These are phyloP conservation scores for Megalopta genalis DNA, from an alignment of 1,140 invertebrate species.

Conservation along the genomic window DNA sequence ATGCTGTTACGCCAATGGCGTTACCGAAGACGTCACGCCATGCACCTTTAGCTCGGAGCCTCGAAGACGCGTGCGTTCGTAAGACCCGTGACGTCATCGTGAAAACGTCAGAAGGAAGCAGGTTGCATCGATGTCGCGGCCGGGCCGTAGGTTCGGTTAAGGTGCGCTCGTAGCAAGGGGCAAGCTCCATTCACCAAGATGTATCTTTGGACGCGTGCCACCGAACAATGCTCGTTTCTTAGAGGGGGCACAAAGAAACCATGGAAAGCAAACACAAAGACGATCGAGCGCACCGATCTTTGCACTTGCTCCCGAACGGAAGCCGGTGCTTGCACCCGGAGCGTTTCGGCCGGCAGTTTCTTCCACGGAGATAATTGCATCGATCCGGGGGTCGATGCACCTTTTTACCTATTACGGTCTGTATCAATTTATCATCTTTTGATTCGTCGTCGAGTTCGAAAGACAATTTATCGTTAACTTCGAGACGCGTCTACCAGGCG, in stretches of 20 bases:
- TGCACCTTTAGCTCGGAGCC: constrained; percentile 44
- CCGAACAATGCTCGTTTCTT: constrained; percentile 28
- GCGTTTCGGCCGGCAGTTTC: too few species aligned
- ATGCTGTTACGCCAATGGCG: constrained; percentile 27
- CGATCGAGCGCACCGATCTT: constrained; percentile 6
- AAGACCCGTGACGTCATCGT: constrained; percentile 62
- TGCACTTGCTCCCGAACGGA: neutral
- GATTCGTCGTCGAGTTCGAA: too few species aligned
- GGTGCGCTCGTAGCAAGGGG: constrained; percentile 22
- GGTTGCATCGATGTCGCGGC: constrained; percentile 46
- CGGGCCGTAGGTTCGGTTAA: constrained; percentile 6
- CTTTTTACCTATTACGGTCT: too few species aligned
- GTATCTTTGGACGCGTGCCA: constrained; percentile 43
- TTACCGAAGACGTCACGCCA: constrained; percentile 30
- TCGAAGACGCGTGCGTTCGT: constrained; percentile 46
- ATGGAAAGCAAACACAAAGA: constrained; percentile 48
- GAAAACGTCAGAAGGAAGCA: constrained; percentile 54
- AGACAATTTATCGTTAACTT: too few species aligned
- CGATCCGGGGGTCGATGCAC: too few species aligned
- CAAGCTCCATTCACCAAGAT: constrained; percentile 54
- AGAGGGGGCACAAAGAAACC: constrained; percentile 6
- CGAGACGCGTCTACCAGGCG: too few species aligned
- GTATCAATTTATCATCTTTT: too few species aligned
- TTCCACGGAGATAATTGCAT: too few species aligned
- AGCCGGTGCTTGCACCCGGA: neutral